These are phyloP conservation scores for Pluvianellus socialis DNA, from an alignment of 2,113 vertebrate genomes.

Conservation along the genomic window DNA sequence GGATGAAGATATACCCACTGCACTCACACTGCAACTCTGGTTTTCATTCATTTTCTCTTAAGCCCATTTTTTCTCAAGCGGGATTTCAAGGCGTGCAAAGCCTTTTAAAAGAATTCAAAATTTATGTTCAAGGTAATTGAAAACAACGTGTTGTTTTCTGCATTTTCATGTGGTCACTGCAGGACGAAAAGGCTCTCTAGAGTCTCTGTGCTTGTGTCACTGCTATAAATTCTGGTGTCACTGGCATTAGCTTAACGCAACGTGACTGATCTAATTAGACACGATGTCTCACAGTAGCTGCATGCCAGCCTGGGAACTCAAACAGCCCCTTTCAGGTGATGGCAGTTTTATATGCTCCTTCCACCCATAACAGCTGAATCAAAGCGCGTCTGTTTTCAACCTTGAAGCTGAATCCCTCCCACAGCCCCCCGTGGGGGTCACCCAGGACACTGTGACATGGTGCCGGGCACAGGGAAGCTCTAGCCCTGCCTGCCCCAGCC, in stretches of 20 bases:
- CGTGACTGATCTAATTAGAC: conserved; percentile 41
- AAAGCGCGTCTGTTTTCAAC: not conserved
- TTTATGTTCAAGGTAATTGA: not conserved
- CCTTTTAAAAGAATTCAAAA: not conserved
- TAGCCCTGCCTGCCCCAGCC: not conserved
- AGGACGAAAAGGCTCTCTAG: not conserved
- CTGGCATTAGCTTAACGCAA: not conserved
- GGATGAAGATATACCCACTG: not conserved
- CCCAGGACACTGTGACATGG: fast-evolving
- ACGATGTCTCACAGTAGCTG: not conserved
- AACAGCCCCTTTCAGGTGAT: not conserved
- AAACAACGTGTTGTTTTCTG: not conserved
- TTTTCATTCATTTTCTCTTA: not conserved
- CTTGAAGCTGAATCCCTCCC: not conserved
- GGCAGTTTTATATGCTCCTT: not conserved
- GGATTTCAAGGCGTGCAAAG: not conserved
- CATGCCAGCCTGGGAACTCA: not conserved
- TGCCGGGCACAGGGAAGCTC: not conserved
- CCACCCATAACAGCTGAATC: not conserved
- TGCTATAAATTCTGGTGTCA: not conserved
- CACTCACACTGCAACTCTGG: not conserved
- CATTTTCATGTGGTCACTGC: not conserved
- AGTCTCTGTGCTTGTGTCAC: not conserved
- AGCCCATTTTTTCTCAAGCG: not conserved
- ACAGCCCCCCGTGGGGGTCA: too few species aligned